phyloP scores from a whole-genome alignment of 2,797 vertebrate genomes.

The Nyctalus aviator region DNA sequence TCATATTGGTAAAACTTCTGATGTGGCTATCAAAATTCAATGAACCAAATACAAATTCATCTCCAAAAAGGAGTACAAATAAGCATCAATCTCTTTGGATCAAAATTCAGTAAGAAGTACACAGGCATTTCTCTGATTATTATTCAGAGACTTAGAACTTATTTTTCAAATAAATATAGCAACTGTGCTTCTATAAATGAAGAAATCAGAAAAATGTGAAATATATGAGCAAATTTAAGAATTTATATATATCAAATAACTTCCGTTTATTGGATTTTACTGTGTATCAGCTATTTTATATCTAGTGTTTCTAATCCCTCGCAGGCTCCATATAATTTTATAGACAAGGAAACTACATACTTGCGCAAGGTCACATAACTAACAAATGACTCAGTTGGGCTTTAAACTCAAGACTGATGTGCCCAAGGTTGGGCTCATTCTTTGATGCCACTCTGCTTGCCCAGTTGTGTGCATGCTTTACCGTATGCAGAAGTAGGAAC shows the following conservation, averaged over 20 bases:
- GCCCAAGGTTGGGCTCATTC: neutral
- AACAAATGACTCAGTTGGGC: neutral
- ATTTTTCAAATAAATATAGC: neutral
- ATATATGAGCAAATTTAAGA: neutral
- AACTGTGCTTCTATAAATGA: conserved; percentile 34
- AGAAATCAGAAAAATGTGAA: neutral
- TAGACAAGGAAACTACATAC: neutral
- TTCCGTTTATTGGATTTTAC: neutral
- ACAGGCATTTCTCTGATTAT: neutral
- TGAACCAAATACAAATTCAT: neutral
- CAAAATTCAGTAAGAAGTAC: neutral
- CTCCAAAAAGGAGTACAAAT: conserved; percentile 10
- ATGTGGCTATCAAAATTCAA: conserved; percentile 53
- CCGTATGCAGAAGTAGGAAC: neutral
- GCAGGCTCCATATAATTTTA: neutral
- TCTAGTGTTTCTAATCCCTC: neutral
- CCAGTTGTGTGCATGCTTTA: neutral
- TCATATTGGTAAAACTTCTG: neutral
- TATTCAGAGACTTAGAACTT: neutral
- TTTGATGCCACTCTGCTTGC: neutral
- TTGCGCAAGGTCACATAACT: neutral
- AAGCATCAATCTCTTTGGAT: conserved; percentile 29
- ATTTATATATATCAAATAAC: conserved; percentile 24
- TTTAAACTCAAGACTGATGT: neutral
- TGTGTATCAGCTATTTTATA: neutral